Percentiles rank a stretch among this genome's conserved stretches.
Conservation (phyloP, 2,113 vertebrate species). For the Actinemys pallida region DNA sequence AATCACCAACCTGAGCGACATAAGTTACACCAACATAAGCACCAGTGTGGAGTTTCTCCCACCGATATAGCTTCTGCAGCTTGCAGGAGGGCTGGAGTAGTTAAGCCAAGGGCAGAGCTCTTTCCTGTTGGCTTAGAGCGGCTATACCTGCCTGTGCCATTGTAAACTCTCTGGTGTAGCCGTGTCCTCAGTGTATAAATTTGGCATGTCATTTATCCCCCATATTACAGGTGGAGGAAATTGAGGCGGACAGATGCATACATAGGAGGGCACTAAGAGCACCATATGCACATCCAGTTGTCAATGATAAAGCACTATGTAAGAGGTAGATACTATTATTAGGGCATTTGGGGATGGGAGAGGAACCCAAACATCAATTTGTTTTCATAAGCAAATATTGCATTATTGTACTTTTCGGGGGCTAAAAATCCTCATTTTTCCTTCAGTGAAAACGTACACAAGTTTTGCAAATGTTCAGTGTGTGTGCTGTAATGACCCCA, state of each 20-base stretch:
- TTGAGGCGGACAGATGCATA: background rate
- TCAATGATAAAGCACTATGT: accelerated
- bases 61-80: no score
- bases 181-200: background rate
- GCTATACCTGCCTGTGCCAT: no score
- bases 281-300: no score
- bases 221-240: background rate
- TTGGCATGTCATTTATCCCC: background rate
- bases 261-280: background rate
- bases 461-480: background rate
- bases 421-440: background rate
- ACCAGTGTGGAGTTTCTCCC: no score
- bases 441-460: background rate
- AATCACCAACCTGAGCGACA: no score
- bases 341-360: background rate
- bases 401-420: background rate
- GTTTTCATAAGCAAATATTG: background rate
- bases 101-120: no score
- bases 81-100: no score
- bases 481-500: background rate
- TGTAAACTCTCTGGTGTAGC: no score
- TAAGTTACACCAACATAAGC: background rate
- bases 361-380: background rate
- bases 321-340: background rate
- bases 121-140: no score